Conservation (phyloP, 2,888 invertebrate genomes). For the Drosophila hamatofila region DNA sequence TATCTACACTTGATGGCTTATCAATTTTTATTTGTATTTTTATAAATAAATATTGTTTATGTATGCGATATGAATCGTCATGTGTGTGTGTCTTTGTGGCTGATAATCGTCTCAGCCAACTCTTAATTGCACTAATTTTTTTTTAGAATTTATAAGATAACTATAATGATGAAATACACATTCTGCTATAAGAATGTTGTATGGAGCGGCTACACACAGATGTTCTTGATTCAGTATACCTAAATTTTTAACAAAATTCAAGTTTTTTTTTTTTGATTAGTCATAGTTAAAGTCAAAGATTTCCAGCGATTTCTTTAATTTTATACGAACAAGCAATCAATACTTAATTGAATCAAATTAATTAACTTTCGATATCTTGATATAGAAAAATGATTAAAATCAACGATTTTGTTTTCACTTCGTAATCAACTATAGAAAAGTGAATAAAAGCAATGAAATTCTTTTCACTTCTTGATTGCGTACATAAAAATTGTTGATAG, state of each 20-base stretch:
- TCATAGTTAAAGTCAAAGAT: too few species aligned
- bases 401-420: too few species aligned
- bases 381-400: too few species aligned
- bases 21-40: constrained; percentile 17
- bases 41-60: constrained; percentile 2
- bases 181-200: not conserved
- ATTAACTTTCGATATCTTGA: too few species aligned
- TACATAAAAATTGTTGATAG: not conserved
- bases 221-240: not conserved
- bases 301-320: too few species aligned
- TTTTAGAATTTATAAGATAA: constrained; percentile 11
- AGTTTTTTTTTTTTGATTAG: not conserved
- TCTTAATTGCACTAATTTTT: constrained; percentile 10
- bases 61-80: not conserved
- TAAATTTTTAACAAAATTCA: not conserved
- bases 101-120: constrained; percentile 15
- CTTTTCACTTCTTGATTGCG: not conserved
- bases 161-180: not conserved
- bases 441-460: not conserved
- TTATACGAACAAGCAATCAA: not conserved
- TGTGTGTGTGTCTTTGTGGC: not conserved
- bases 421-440: too few species aligned
- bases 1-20: constrained; percentile 31
- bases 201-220: not conserved
- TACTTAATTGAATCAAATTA: not conserved